Percentiles rank a stretch among this genome's conserved stretches.
Conservation (phyloP, 2,113 vertebrate species). For the Ammodramus savannarum region DNA sequence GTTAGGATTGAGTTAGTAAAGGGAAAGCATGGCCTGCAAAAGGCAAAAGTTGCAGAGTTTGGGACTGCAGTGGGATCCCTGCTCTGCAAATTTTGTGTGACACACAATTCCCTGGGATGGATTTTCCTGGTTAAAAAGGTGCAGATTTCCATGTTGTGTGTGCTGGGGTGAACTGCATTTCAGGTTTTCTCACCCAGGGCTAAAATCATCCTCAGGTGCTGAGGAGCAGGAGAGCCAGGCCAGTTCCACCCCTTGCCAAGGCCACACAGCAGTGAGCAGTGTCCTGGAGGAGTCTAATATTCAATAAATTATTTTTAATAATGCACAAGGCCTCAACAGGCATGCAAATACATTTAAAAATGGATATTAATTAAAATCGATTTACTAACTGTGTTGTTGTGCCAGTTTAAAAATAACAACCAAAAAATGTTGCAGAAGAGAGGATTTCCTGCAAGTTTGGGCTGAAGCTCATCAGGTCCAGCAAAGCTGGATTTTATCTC, state of each 20-base stretch:
- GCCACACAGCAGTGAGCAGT: rapidly evolving
- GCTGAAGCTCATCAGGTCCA: not conserved
- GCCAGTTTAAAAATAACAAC: not conserved
- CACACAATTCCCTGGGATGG: not conserved
- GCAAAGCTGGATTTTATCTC: not conserved
- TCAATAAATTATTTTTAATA: not conserved
- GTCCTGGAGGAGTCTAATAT: rapidly evolving
- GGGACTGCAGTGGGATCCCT: not conserved
- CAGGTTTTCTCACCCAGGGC: rapidly evolving
- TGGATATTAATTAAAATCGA: not conserved
- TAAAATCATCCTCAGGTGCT: not conserved
- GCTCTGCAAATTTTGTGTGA: not conserved
- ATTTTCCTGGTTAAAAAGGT: not conserved
- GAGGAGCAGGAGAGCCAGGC: not conserved
- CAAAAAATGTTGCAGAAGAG: not conserved
- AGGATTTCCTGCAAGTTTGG: not conserved
- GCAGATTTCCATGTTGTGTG: rapidly evolving
- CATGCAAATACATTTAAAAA: rapidly evolving
- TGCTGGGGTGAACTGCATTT: rapidly evolving
- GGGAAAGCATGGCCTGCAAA: not conserved
- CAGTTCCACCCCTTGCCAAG: not conserved
- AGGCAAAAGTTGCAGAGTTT: not conserved
- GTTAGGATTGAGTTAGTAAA: not conserved
- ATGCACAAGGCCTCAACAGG: not conserved
- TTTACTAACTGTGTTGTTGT: not conserved